Base-by-base conservation (phyloP, 2,113 vertebrate species). In the Thamnaconus septentrionalis region DNA sequence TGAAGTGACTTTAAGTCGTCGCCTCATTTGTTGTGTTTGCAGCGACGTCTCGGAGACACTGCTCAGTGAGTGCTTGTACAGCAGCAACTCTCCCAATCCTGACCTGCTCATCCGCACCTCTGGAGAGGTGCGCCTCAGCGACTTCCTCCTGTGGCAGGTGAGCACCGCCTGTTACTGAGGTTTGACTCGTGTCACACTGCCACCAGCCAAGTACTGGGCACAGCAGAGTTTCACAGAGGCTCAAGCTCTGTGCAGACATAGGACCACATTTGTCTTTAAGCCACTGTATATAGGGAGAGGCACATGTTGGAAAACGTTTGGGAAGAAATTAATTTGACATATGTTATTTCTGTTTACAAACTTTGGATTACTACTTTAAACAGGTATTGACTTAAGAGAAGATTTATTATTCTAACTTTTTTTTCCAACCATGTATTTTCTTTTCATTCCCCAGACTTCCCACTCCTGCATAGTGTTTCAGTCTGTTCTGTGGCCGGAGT, bases 131-230 rank as follows among this genome's bases (percentile, higher is more conserved):
- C 94, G 97, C 8, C 91, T 99, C 73, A 98, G 96, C 6, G 97
- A 99, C 86, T 99, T 99, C 79, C 88, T 99, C 51, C 94, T 99
- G 11, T 99, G 97, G 97, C 97, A 99, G 96, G 97, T 98, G 91
- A 75, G 72, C 53, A 69, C 47, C 44, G 60, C 31, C 65, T 41
- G 1, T 12, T 51, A n/a, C 10, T 31, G 18, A 31, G 18, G 1
- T 31, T 31, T 31, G 18, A 31, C 18, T 31, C 2, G 18, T 31
- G 18, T 31, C 18, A 31, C 18, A 31, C 18, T 31, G 18, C 18
- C 18, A 31, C 18, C 18, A 31, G 18, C 18, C 18, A 31, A 31
- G 18, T 31, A 31, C 18, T 31, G 18, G 18, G 18, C 18, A 31
- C 18, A 31, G 18, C 18, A 31, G 18, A 31, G 18, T 31, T 31